A percentile compares a stretch with the other conserved stretches of the same genome.
phyloP scores from a whole-genome alignment of 2,888 invertebrate species.

The Linnaemya vulpina region DNA sequence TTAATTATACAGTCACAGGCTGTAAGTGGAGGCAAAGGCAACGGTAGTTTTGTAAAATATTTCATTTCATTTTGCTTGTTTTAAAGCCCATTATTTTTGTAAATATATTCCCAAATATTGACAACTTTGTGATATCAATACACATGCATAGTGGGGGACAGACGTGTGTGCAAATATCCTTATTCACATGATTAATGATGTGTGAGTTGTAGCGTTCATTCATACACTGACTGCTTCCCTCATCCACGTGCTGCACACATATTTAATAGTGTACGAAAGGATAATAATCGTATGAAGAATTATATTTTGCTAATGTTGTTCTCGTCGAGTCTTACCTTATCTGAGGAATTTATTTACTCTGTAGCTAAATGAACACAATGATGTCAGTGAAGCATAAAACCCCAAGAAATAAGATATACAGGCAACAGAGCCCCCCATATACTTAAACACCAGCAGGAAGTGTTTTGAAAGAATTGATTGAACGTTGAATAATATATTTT shows the following conservation, averaged over 20 bases:
- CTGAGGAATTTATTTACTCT: conserved; percentile 62
- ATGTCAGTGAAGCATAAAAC: conserved; percentile 63
- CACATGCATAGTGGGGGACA: background rate
- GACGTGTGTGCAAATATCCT: conserved; percentile 1
- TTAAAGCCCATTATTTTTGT: background rate
- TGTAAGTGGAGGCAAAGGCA: background rate
- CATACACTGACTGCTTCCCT: background rate
- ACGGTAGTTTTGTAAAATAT: background rate
- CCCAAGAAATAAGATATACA: conserved; percentile 51
- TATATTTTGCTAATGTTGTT: conserved; percentile 39
- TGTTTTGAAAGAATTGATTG: background rate
- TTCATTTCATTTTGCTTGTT: background rate
- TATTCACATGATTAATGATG: conserved; percentile 81
- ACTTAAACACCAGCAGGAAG: conserved; percentile 17
- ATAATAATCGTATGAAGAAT: conserved; percentile 69
- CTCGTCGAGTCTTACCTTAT: conserved; percentile 60
- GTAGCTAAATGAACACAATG: conserved; percentile 21
- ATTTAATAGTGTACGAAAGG: conserved; percentile 49
- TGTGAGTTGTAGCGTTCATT: conserved; percentile 76
- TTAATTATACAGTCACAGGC: background rate
- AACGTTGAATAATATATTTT: no score
- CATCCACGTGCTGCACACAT: conserved; percentile 29
- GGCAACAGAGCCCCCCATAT: conserved; percentile 2
- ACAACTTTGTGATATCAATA: conserved; percentile 32
- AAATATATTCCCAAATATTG: conserved; percentile 52